A percentile compares a stretch with the other conserved stretches of the same genome.
Evolutionary conservation across 2,113 vertebrate species (phyloP).

Genomic region (Clinocottus analis): DNA sequence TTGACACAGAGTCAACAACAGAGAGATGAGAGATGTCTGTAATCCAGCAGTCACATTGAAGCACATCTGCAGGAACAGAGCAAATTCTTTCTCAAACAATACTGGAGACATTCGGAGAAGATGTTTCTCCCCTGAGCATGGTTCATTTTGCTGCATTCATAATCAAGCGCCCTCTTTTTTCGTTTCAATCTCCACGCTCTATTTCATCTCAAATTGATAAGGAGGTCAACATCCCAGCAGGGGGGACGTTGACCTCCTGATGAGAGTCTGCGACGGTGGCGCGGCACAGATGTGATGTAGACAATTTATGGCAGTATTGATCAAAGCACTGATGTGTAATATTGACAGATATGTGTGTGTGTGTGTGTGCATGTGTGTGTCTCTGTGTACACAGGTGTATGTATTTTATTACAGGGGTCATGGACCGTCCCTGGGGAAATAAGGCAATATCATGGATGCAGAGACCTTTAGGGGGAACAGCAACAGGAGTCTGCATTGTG

Average conservation of each 20-base stretch:
- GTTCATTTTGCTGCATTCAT: slow-evolving; percentile 61
- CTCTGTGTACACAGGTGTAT: slow-evolving; percentile 41
- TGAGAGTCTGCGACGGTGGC: slow-evolving; percentile 20
- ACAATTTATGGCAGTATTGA: slow-evolving; percentile 61
- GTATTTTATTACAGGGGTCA: slow-evolving; percentile 58
- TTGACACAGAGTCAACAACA: slow-evolving; percentile 43
- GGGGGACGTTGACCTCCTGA: slow-evolving; percentile 46
- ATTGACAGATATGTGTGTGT: slow-evolving; percentile 15
- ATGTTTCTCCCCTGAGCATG: slow-evolving; percentile 34
- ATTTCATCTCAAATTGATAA: slow-evolving; percentile 60
- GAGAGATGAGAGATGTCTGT: slow-evolving; percentile 35
- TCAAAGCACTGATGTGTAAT: slow-evolving; percentile 35
- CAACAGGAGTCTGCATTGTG: slow-evolving; percentile 42
- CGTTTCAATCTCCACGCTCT: slow-evolving; percentile 29
- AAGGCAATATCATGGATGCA: slow-evolving; percentile 52
- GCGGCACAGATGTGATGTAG: slow-evolving; percentile 33
- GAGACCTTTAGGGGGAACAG: slow-evolving; percentile 35
- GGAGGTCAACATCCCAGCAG: slow-evolving; percentile 56
- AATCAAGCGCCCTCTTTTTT: slow-evolving; percentile 41
- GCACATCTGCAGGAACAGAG: slow-evolving; percentile 33
- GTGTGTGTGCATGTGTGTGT: slow-evolving; percentile 27
- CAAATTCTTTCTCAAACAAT: slow-evolving; percentile 50
- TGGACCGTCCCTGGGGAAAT: slow-evolving; percentile 67
- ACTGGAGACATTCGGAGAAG: slow-evolving; percentile 29
- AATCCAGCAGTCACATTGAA: slow-evolving; percentile 32